Evolutionary conservation across 1,140 invertebrate genomes (phyloP).

Genomic region (Harlomillsia oculata): DNA sequence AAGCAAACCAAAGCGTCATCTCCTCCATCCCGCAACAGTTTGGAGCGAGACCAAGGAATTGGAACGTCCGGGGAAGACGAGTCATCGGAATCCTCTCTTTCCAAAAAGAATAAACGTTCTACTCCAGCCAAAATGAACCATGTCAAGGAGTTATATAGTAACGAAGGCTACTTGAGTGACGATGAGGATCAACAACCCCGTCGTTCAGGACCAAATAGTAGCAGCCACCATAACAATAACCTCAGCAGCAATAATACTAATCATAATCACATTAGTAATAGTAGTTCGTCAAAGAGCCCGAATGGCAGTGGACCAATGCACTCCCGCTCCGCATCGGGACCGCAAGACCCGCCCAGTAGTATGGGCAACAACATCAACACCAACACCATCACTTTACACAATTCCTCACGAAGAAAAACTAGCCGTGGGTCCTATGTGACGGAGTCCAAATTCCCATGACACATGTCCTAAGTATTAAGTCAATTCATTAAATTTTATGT

Average conservation of each 20-base stretch:
- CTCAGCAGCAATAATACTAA: not conserved
- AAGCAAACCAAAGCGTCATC: conserved; percentile 30
- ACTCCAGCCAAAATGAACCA: conserved; percentile 43
- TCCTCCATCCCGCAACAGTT: conserved; percentile 31
- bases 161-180: conserved; percentile 39
- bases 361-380: conserved; percentile 1
- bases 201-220: conserved; percentile 7
- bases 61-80: conserved; percentile 66
- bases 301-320: conserved; percentile 17
- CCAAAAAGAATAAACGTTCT: conserved; percentile 49
- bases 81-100: conserved; percentile 60
- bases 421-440: conserved; percentile 20
- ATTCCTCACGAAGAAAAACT: conserved; percentile 8
- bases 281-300: not conserved
- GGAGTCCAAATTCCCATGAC: conserved; percentile 31
- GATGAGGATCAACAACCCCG: conserved; percentile 29
- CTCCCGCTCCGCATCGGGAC: conserved; percentile 1
- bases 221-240: conserved; percentile 9
- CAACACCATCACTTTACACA: not conserved
- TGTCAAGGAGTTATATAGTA: conserved; percentile 40
- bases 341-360: conserved; percentile 10
- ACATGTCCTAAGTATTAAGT: not conserved
- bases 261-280: conserved; percentile 8
- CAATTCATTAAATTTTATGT: not conserved
- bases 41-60: conserved; percentile 71